A percentile compares a stretch with the other conserved stretches of the same genome.
Evolutionary conservation across 2,113 vertebrate genomes (phyloP).

Genomic region (Hippopotamus amphibius): DNA sequence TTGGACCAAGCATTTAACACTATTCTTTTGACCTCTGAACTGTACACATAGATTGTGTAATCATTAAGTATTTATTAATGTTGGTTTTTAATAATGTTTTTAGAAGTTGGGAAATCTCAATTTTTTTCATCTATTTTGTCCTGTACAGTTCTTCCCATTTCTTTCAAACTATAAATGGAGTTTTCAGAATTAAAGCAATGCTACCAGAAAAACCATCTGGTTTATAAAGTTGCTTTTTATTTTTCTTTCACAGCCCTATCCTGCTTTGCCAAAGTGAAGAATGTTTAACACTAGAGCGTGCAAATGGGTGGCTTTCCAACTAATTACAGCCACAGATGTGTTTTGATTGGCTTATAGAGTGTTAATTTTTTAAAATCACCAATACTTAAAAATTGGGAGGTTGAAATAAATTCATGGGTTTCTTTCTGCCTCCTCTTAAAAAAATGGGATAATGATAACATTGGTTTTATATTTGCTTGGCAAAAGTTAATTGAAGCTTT

Average conservation of each 20-base stretch:
- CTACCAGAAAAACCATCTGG: neutral
- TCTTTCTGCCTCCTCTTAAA: conserved; percentile 22
- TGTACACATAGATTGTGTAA: neutral
- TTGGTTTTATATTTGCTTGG: conserved; percentile 33
- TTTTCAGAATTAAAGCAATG: conserved; percentile 52
- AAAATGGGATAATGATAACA: neutral
- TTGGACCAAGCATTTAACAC: neutral
- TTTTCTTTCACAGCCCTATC: neutral
- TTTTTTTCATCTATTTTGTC: conserved; percentile 37
- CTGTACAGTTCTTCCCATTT: conserved; percentile 28
- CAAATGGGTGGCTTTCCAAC: neutral
- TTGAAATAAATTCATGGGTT: conserved; percentile 32
- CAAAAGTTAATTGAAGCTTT: conserved; percentile 47
- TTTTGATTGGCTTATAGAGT: conserved; percentile 25
- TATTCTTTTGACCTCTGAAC: conserved; percentile 14
- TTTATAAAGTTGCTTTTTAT: neutral
- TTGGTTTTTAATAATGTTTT: conserved; percentile 50
- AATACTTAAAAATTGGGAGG: conserved; percentile 28
- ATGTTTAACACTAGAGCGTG: neutral
- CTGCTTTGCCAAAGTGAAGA: conserved; percentile 13
- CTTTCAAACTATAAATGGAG: conserved; percentile 37
- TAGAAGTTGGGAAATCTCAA: neutral
- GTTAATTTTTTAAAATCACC: neutral
- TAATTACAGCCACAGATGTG: neutral
- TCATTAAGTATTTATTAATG: conserved; percentile 30